Evolutionary conservation across 1,140 invertebrate genomes (phyloP), one percentile per base, ranked within the genome.

Genomic region (Drosophila persimilis): DNA sequence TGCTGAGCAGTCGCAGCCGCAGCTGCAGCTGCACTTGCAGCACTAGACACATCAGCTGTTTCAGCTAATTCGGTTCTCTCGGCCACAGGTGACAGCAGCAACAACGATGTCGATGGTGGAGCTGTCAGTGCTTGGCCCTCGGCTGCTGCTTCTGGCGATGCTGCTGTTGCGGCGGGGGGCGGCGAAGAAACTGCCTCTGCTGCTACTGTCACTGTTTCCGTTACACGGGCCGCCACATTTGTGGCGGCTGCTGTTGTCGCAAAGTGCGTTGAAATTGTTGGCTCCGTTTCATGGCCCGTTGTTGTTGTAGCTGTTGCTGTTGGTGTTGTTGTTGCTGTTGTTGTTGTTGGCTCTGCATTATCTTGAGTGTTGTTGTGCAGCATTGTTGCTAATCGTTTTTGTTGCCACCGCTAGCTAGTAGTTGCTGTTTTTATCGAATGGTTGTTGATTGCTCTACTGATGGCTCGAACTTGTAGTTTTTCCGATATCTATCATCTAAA

Each of bases 251-350:
- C 46, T 60, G 74, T 47, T 55, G 76, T 48, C 26, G 75, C 60
- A 73, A 73, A 43, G 52, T 65, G 57, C 62, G 63, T 73, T 65
- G 54, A 41, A 53, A 22, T 77, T 72, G 60, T 73, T 77, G 78
- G 73, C 73, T 83, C 79, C 20, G 57, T 72, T 72, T 56, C 69
- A 72, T 72, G 39, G 67, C 56, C 69, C 11, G 9, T 39, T 80
- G 70, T 63, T 69, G 54, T 67, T 79, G 11, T 48, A 20, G 51
- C 56, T 72, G 45, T 63, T 62, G 13, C 44, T 66, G 9, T 39
- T 80, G 70, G 20, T 20, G 20, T 20, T 20, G 2, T 20, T 20
- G 17, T 63, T 69, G 53, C 64, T 79, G 56, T 41, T 20, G 51
- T 60, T 72, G 45, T 63, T 62, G 11, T 44, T 66, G 59, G 46